phyloP scores from a whole-genome alignment of 2,113 vertebrate species.

The Ciconia maguari region DNA sequence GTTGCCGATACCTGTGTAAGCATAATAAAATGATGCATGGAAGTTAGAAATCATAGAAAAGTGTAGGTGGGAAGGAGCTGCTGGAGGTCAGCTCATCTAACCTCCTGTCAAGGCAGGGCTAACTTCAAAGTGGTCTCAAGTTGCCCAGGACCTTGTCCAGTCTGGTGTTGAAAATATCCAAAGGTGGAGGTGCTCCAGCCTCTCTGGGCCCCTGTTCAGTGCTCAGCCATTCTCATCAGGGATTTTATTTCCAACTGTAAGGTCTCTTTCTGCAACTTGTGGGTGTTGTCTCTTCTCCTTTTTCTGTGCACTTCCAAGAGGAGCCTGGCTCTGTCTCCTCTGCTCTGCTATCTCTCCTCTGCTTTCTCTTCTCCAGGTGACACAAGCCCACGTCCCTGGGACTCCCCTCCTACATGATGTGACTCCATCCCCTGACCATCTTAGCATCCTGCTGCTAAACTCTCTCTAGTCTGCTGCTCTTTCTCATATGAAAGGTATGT shows the following conservation, averaged over 20 bases:
- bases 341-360: background rate
- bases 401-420: background rate
- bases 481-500: background rate
- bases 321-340: background rate
- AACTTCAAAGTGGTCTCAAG: background rate
- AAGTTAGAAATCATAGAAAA: background rate
- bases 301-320: background rate
- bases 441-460: background rate
- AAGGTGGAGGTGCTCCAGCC: background rate
- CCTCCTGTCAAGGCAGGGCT: background rate
- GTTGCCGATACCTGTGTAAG: background rate
- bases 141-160: no score
- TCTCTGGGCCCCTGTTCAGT: background rate
- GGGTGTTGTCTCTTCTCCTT: background rate
- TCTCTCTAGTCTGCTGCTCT: background rate
- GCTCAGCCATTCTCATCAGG: background rate
- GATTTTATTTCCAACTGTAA: background rate
- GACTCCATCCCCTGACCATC: background rate
- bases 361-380: background rate
- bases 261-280: background rate
- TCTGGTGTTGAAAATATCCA: background rate
- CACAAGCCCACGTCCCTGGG: background rate
- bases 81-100: background rate
- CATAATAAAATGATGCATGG: background rate
- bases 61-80: background rate